Evolutionary conservation across 2,797 vertebrate species (phyloP).

Genomic region (Malurus leucopterus): DNA sequence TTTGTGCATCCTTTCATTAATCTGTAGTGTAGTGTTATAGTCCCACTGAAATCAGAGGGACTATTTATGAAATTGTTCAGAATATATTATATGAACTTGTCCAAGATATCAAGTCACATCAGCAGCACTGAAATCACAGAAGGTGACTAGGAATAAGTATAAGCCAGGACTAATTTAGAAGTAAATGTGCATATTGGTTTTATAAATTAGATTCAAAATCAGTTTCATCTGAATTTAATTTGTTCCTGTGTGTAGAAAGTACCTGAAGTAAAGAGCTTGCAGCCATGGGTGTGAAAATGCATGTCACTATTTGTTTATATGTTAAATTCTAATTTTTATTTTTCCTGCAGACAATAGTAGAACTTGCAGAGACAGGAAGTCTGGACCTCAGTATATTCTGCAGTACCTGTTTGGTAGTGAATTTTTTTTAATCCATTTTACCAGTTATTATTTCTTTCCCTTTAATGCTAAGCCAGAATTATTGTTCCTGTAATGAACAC

Average conservation of each 20-base stretch:
- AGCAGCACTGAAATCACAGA: neutral
- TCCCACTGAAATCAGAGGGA: neutral
- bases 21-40: neutral
- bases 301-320: neutral
- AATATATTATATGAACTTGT: neutral
- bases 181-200: neutral
- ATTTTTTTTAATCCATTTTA: neutral
- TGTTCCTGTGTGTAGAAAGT: neutral
- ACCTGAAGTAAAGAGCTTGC: neutral
- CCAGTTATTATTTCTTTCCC: neutral
- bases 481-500: neutral
- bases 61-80: neutral
- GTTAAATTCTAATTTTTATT: neutral
- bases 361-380: slow-evolving; percentile 95
- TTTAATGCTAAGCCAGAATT: neutral
- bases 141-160: neutral
- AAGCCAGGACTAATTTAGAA: neutral
- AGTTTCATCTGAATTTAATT: neutral
- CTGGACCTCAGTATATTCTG: slow-evolving; percentile 99
- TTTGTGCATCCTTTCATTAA: neutral
- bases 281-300: neutral
- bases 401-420: slow-evolving; percentile 96
- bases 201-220: neutral
- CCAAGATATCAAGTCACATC: neutral
- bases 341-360: slow-evolving; percentile 90